These are phyloP conservation scores for Carlito syrichta DNA, from an alignment of 2,113 vertebrate genomes.

Conservation along the genomic window DNA sequence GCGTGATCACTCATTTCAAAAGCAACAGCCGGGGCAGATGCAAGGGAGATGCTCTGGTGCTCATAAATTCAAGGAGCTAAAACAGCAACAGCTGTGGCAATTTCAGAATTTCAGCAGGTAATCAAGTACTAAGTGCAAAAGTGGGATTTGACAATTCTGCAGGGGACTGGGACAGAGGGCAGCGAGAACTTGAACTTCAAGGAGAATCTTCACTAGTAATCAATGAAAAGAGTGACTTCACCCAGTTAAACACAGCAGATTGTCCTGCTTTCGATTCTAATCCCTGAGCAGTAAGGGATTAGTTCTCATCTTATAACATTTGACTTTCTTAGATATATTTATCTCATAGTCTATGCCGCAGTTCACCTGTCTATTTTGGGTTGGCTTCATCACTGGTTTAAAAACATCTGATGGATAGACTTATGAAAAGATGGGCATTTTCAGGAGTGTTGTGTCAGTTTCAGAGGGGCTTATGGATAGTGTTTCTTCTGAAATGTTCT, in stretches of 20 bases:
- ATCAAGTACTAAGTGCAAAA: constrained; percentile 1
- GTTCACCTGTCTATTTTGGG: not conserved
- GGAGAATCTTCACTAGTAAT: not conserved
- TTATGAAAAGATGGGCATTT: not conserved
- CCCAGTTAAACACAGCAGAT: not conserved
- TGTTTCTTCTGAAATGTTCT: not conserved
- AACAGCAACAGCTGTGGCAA: constrained; percentile 25
- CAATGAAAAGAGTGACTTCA: not conserved
- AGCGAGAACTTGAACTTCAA: not conserved
- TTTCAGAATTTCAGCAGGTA: not conserved
- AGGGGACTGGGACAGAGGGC: not conserved
- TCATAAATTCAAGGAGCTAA: constrained; percentile 1
- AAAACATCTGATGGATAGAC: not conserved
- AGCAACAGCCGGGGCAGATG: not conserved
- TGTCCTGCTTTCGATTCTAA: not conserved
- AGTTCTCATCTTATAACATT: not conserved
- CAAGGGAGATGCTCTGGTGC: not conserved
- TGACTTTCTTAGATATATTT: not conserved
- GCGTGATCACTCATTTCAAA: not conserved
- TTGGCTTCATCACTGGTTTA: not conserved
- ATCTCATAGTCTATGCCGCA: not conserved
- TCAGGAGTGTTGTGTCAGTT: not conserved
- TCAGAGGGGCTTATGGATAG: not conserved
- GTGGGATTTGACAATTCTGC: not conserved
- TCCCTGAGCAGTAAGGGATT: not conserved